phyloP scores from a whole-genome alignment of 1,140 invertebrate genomes.

The Nebria ingens region DNA sequence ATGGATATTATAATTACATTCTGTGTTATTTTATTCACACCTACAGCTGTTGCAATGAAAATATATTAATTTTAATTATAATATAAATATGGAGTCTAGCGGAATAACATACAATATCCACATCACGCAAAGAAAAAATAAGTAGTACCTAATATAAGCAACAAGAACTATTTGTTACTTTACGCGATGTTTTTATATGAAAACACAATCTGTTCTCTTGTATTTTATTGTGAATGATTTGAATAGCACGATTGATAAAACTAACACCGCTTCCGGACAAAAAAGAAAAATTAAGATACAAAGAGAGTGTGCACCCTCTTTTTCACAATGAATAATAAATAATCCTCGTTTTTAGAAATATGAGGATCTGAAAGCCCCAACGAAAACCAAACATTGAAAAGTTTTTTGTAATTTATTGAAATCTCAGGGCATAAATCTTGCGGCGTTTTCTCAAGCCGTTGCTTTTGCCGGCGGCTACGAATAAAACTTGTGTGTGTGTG shows the following conservation, averaged over 20 bases:
- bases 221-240: neutral
- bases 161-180: neutral
- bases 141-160: neutral
- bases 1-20: too few species aligned
- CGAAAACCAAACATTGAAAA: slow-evolving; percentile 9
- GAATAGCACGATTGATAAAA: too few species aligned
- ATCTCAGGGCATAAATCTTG: slow-evolving; percentile 4
- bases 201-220: neutral
- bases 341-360: neutral
- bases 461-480: neutral
- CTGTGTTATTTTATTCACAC: too few species aligned
- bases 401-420: slow-evolving; percentile 9
- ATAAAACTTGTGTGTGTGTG: neutral
- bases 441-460: slow-evolving; percentile 2
- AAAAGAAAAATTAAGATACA: too few species aligned
- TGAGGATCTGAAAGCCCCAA: neutral
- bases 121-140: neutral
- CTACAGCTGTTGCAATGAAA: too few species aligned
- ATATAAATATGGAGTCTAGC: too few species aligned
- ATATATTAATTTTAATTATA: too few species aligned
- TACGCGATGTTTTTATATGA: neutral
- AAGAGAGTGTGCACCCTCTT: neutral
- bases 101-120: too few species aligned
- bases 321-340: slow-evolving; percentile 1
- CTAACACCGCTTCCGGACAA: too few species aligned